Conservation (phyloP, 2,888 invertebrate species). For the Erebia aethiops region DNA sequence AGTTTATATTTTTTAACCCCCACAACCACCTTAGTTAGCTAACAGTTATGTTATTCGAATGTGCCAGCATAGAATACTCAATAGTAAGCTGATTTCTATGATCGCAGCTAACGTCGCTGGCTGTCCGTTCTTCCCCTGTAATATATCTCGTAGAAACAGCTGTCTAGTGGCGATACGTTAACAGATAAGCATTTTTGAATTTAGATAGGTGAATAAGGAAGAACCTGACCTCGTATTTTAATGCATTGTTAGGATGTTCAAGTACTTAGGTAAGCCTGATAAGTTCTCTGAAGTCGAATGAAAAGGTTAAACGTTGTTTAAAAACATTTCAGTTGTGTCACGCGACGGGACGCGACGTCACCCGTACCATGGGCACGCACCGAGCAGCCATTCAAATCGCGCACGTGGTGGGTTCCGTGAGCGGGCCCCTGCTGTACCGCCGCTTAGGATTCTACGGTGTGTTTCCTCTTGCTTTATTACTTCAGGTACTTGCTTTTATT, state of each 20-base stretch:
- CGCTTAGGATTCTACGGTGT: slow-evolving; percentile 88
- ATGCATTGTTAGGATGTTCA: not conserved
- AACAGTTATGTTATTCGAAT: too few relatives aligned
- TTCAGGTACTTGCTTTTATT: slow-evolving; percentile 63
- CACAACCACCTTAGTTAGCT: too few relatives aligned
- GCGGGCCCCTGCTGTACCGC: slow-evolving; percentile 89
- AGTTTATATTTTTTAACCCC: too few relatives aligned
- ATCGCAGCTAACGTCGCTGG: not conserved
- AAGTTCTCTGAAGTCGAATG: not conserved
- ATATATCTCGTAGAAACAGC: not conserved
- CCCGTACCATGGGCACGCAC: slow-evolving; percentile 85
- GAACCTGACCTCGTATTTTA: not conserved
- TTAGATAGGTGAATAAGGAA: not conserved
- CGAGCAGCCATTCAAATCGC: slow-evolving; percentile 76
- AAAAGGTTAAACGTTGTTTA: not conserved
- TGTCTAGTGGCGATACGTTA: not conserved
- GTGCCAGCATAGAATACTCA: too few relatives aligned
- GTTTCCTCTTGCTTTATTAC: slow-evolving; percentile 83
- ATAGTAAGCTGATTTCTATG: too few relatives aligned
- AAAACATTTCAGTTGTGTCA: slow-evolving; percentile 70
- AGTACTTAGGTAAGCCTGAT: too few relatives aligned
- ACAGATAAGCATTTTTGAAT: not conserved
- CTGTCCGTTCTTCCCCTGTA: not conserved
- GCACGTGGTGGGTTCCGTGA: slow-evolving; percentile 84
- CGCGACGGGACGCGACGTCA: slow-evolving; percentile 72